Evolutionary conservation across 2,888 invertebrate species (phyloP).

Genomic region (Lumbricus terrestris): DNA sequence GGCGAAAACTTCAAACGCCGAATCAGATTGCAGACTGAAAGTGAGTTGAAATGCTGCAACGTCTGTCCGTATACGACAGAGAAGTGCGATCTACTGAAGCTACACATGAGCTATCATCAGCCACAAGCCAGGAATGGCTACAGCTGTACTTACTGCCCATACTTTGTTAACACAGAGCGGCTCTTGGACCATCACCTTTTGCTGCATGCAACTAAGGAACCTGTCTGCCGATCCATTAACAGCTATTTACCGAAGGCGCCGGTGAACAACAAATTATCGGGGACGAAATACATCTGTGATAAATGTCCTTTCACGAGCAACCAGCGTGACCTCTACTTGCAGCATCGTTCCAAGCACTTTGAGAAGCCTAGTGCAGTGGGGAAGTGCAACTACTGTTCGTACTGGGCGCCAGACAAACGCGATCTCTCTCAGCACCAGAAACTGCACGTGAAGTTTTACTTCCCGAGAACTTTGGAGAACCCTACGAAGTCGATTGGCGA

Average conservation of each 20-base stretch:
- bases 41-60: slow-evolving; percentile 18
- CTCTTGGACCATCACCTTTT: slow-evolving; percentile 69
- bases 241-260: background rate
- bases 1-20: background rate
- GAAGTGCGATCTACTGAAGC: slow-evolving; percentile 50
- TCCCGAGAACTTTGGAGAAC: background rate
- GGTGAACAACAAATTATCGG: background rate
- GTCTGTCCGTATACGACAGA: slow-evolving; percentile 66
- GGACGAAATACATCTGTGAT: slow-evolving; percentile 68
- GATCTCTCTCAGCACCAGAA: slow-evolving; percentile 80
- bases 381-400: slow-evolving; percentile 78
- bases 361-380: slow-evolving; percentile 71
- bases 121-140: slow-evolving; percentile 69
- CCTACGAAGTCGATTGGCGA: background rate
- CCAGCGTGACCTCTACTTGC: slow-evolving; percentile 80
- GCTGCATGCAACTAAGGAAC: slow-evolving; percentile 61
- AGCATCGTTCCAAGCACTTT: slow-evolving; percentile 82
- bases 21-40: background rate
- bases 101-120: slow-evolving; percentile 71
- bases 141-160: slow-evolving; percentile 80
- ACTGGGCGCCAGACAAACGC: slow-evolving; percentile 76
- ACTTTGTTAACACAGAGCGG: slow-evolving; percentile 66
- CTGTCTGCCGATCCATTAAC: background rate
- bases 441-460: slow-evolving; percentile 64
- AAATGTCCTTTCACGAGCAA: slow-evolving; percentile 82